These are phyloP conservation scores for Ancistrus triradiatus DNA, from an alignment of 2,113 vertebrate genomes.

Conservation along the genomic window DNA sequence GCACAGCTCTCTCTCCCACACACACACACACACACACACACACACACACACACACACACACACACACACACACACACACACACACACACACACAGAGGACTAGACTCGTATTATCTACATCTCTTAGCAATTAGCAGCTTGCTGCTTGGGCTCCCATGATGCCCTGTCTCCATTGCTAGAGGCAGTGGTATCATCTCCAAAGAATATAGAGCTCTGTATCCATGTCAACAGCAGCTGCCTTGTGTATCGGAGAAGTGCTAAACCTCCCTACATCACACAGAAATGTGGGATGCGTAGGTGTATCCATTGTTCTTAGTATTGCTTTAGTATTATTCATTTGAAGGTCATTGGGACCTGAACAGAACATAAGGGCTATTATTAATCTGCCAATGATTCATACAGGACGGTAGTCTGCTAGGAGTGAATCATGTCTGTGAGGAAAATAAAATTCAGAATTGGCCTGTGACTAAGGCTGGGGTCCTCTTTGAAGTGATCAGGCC, in stretches of 20 bases:
- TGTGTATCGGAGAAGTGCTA: neutral
- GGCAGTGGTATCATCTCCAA: neutral
- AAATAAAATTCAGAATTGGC: neutral
- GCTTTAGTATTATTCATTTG: no score
- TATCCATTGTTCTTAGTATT: no score
- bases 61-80: conserved; percentile 23
- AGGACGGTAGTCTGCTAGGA: neutral
- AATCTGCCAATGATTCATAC: neutral
- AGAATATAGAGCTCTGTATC: neutral
- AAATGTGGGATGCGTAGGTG: no score
- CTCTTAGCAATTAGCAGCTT: conserved; percentile 36
- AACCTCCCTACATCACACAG: neutral
- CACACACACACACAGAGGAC: neutral
- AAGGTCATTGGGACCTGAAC: neutral
- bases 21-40: no score
- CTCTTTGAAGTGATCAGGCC: neutral
- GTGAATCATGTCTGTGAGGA: neutral
- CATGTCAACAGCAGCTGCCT: conserved; percentile 6
- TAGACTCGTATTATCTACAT: conserved; percentile 4
- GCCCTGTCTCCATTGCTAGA: neutral
- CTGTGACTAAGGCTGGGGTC: neutral
- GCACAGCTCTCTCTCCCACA: neutral
- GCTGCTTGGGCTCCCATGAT: conserved; percentile 6
- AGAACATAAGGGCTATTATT: neutral
- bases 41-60: no score